Conservation (phyloP, 2,797 vertebrate species). For the Manis crassicaudata region DNA sequence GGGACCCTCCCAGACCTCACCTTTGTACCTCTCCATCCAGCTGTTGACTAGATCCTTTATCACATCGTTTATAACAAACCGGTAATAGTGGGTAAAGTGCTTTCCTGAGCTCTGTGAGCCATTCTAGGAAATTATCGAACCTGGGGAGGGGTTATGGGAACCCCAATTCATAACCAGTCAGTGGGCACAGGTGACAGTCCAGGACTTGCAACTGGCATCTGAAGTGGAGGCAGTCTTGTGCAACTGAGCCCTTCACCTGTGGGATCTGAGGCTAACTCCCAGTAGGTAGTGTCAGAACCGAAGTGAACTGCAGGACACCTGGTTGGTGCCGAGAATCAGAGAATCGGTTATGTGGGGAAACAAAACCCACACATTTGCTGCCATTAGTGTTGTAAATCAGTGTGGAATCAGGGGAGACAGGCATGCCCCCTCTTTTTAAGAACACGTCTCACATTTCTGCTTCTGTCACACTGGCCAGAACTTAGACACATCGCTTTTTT, state of each 20-base stretch:
- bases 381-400: neutral
- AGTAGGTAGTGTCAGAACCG: neutral
- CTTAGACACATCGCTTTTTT: neutral
- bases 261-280: neutral
- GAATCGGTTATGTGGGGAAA: neutral
- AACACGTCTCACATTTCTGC: neutral
- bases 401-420: neutral
- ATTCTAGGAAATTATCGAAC: neutral
- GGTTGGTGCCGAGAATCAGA: neutral
- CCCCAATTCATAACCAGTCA: neutral
- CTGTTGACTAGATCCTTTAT: neutral
- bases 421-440: neutral
- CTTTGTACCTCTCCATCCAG: neutral
- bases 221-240: fast-evolving
- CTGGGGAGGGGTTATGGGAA: neutral
- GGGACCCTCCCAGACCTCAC: neutral
- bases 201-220: neutral
- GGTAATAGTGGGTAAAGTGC: too few relatives aligned
- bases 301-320: neutral
- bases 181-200: neutral
- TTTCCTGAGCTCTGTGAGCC: neutral
- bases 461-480: neutral
- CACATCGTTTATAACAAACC: neutral
- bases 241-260: neutral
- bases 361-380: neutral